Percentiles rank a stretch among this genome's conserved stretches.
These are phyloP conservation scores for Hypothenemus hampei DNA, from an alignment of 1,140 invertebrate genomes.

Conservation along the genomic window DNA sequence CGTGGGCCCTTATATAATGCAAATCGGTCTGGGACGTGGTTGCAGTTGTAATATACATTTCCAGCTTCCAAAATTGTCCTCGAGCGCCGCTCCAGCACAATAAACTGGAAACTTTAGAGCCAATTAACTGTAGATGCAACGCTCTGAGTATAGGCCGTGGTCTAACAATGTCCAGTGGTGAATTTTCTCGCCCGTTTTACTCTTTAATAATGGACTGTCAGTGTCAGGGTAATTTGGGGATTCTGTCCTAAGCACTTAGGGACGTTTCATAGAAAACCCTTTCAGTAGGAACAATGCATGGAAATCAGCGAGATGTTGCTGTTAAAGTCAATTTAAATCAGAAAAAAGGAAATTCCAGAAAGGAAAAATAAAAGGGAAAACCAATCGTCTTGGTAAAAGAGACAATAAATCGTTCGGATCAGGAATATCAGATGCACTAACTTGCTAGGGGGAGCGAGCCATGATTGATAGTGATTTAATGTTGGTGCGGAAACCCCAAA, in stretches of 20 bases:
- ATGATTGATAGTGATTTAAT: constrained; percentile 23
- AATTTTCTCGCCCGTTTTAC: background rate
- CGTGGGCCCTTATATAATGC: constrained; percentile 3
- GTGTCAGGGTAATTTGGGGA: too few relatives aligned
- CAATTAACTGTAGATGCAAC: constrained; percentile 1
- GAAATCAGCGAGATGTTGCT: too few relatives aligned
- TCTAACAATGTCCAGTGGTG: background rate
- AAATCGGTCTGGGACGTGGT: constrained; percentile 2
- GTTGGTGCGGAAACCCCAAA: constrained; percentile 13
- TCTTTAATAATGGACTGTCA: too few relatives aligned
- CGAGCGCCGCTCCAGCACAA: background rate
- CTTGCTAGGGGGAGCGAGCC: constrained; percentile 1
- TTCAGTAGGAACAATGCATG: too few relatives aligned
- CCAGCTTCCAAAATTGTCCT: background rate
- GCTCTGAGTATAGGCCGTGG: background rate
- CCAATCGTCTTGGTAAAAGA: too few relatives aligned
- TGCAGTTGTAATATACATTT: constrained; percentile 1
- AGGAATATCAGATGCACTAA: constrained; percentile 4
- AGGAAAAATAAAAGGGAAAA: too few relatives aligned
- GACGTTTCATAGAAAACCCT: too few relatives aligned
- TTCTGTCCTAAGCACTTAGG: too few relatives aligned
- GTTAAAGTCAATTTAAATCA: too few relatives aligned
- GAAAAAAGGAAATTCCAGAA: too few relatives aligned
- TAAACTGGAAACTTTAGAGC: constrained; percentile 10
- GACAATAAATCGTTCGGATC: constrained; percentile 8